Conservation (phyloP, 2,113 vertebrate species). For the Spheniscus mendiculus region DNA sequence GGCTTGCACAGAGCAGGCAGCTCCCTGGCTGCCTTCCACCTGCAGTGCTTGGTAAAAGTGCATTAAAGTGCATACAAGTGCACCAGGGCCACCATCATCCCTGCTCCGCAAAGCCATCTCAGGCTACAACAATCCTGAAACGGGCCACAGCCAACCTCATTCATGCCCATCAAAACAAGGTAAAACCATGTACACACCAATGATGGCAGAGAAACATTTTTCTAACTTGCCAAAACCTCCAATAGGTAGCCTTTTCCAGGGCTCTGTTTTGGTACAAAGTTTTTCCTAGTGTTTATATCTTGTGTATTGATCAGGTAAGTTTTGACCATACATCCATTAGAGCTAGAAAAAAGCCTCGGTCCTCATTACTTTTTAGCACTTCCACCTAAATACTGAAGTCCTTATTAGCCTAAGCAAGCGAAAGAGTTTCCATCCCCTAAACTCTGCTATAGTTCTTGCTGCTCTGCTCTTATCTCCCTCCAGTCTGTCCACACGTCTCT, state of each 20-base stretch:
- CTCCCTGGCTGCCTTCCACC: background rate
- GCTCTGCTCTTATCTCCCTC: background rate
- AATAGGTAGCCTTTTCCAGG: background rate
- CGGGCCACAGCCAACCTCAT: background rate
- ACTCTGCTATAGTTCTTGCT: background rate
- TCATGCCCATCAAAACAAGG: background rate
- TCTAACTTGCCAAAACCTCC: background rate
- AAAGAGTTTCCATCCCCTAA: background rate
- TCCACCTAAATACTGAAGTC: background rate
- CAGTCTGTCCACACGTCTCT: background rate
- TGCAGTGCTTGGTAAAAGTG: background rate
- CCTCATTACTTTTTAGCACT: background rate
- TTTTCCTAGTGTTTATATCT: background rate
- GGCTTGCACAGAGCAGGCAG: background rate
- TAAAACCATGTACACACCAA: accelerated
- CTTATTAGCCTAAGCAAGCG: background rate
- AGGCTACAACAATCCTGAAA: background rate
- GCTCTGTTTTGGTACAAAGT: background rate
- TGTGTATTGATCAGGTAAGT: background rate
- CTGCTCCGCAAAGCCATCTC: background rate
- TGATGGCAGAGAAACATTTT: background rate
- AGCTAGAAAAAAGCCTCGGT: accelerated
- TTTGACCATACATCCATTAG: background rate
- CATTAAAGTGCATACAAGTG: background rate
- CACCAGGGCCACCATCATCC: background rate